A percentile compares a stretch with the other conserved stretches of the same genome.
These are phyloP conservation scores for Hoplias malabaricus DNA, from an alignment of 2,113 vertebrate genomes.

Conservation along the genomic window DNA sequence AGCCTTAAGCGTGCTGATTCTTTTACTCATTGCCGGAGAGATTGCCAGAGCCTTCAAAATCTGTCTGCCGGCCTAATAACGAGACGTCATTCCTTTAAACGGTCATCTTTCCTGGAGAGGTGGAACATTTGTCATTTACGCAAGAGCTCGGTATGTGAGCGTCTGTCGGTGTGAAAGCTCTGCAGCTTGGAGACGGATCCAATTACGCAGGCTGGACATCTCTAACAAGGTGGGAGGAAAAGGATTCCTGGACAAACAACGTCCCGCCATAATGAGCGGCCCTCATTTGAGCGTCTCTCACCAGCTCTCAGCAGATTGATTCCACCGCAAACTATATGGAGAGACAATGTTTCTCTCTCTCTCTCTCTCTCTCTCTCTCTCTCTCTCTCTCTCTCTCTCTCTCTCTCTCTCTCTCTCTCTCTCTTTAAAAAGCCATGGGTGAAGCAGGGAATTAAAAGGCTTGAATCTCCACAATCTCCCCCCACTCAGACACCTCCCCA, in stretches of 20 bases:
- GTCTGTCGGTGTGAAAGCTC: conserved; percentile 71
- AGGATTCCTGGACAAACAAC: conserved; percentile 79
- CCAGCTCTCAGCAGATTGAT: conserved; percentile 58
- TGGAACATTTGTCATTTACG: conserved; percentile 81
- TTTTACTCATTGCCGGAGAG: conserved; percentile 43
- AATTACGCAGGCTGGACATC: conserved; percentile 79
- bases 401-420: no score
- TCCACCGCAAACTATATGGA: conserved; percentile 60
- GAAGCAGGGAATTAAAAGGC: conserved; percentile 45
- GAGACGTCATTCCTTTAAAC: conserved; percentile 75
- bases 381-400: no score
- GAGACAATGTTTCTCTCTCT: conserved; percentile 47
- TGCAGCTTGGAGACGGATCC: conserved; percentile 73
- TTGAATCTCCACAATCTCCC: background rate
- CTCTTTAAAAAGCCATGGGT: conserved; percentile 19
- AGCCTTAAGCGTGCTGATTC: conserved; percentile 43
- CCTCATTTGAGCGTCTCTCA: conserved; percentile 74
- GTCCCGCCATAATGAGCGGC: conserved; percentile 75
- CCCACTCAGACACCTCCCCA: background rate
- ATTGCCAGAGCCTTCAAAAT: conserved; percentile 74
- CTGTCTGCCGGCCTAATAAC: conserved; percentile 71
- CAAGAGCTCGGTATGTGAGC: conserved; percentile 63
- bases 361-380: no score
- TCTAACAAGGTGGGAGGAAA: conserved; percentile 81
- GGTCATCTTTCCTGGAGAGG: conserved; percentile 67